phyloP scores from a whole-genome alignment of 2,797 vertebrate genomes.

The Triplophysa bombifrons region DNA sequence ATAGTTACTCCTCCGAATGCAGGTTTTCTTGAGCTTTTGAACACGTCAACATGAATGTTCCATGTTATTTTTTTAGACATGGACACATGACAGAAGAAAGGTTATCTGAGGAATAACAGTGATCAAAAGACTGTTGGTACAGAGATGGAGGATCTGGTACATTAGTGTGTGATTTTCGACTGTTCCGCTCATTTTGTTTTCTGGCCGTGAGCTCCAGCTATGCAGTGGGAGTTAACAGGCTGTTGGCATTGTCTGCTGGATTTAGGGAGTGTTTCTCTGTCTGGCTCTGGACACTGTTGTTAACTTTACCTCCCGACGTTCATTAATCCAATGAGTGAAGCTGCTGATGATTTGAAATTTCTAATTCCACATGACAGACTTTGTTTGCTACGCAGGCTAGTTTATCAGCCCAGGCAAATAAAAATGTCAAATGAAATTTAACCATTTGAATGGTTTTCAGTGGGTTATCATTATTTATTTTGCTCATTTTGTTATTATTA shows the following conservation, averaged over 20 bases:
- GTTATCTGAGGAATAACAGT: background rate
- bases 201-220: slow-evolving; percentile 58
- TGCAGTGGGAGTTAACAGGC: slow-evolving; percentile 65
- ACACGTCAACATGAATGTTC: background rate
- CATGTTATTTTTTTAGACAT: background rate
- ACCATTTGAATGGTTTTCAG: too few species aligned
- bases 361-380: background rate
- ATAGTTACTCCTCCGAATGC: background rate
- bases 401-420: background rate
- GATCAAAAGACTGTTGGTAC: background rate
- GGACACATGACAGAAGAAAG: slow-evolving; percentile 12
- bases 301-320: slow-evolving; percentile 66
- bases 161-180: background rate
- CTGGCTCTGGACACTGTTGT: slow-evolving; percentile 61
- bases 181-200: slow-evolving; percentile 5
- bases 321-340: slow-evolving; percentile 71
- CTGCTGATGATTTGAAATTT: slow-evolving; percentile 2
- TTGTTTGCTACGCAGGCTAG: background rate
- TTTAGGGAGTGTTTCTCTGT: slow-evolving; percentile 45
- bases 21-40: background rate
- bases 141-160: slow-evolving; percentile 5
- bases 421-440: too few species aligned
- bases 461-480: too few species aligned
- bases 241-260: slow-evolving; percentile 65
- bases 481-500: too few species aligned